Conservation (phyloP, 2,888 invertebrate genomes). For the Caradrina clavipalpis region DNA sequence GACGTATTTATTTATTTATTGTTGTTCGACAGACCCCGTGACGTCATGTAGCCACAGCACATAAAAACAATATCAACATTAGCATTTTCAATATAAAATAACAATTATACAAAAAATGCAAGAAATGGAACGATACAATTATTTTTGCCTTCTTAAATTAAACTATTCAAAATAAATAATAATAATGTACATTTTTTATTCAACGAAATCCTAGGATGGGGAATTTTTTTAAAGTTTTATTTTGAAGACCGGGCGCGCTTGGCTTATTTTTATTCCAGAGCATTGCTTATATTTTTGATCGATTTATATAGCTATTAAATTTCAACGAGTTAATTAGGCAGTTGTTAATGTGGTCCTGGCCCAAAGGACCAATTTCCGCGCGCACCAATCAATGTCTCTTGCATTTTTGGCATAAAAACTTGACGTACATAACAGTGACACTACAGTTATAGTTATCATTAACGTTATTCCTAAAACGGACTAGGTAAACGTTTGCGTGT, state of each 20-base stretch:
- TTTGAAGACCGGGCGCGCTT: slow-evolving; percentile 23
- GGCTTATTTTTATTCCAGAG: neutral
- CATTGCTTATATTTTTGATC: neutral
- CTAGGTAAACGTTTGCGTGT: slow-evolving; percentile 68
- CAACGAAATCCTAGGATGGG: slow-evolving; percentile 88
- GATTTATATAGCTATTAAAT: neutral
- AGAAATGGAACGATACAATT: slow-evolving; percentile 87
- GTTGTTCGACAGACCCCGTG: slow-evolving; percentile 57
- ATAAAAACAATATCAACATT: slow-evolving; percentile 84
- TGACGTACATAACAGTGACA: slow-evolving; percentile 68
- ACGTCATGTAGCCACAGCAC: slow-evolving; percentile 56
- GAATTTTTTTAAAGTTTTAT: slow-evolving; percentile 62
- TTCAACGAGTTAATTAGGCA: neutral
- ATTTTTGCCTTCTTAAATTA: slow-evolving; percentile 72
- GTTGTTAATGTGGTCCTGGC: neutral
- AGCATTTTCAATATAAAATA: slow-evolving; percentile 84
- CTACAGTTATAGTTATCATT: slow-evolving; percentile 64
- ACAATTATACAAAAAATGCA: slow-evolving; percentile 89
- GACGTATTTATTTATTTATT: neutral
- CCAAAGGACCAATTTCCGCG: slow-evolving; percentile 26
- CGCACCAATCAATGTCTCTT: slow-evolving; percentile 62
- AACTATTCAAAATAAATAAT: slow-evolving; percentile 84
- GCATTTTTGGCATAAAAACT: slow-evolving; percentile 69
- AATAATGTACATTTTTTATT: slow-evolving; percentile 76
- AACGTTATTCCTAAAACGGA: slow-evolving; percentile 72